A percentile compares a stretch with the other conserved stretches of the same genome.
Conservation (phyloP, 2,113 vertebrate genomes). For the crab-eating macaque (Macaca fascicularis) region DNA sequence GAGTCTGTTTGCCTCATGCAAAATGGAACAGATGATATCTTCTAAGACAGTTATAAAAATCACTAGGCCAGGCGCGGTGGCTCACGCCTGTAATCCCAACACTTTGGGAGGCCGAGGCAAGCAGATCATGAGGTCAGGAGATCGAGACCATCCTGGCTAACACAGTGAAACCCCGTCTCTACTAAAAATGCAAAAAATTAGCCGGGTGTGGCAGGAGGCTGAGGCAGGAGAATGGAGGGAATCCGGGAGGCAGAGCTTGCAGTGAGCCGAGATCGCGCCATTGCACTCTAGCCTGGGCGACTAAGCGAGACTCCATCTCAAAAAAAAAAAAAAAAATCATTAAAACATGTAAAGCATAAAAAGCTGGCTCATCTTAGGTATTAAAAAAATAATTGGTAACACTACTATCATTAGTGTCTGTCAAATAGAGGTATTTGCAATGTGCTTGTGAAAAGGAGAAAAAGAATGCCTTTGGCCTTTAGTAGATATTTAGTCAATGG, state of each 20-base stretch:
- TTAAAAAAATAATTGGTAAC: conserved; percentile 31
- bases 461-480: not conserved
- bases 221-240: no score
- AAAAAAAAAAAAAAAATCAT: not conserved
- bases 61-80: not conserved
- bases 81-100: no score
- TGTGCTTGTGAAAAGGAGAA: not conserved
- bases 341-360: conserved; percentile 16
- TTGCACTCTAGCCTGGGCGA: no score
- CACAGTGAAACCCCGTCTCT: no score
- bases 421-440: conserved; percentile 41
- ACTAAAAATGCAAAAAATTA: no score
- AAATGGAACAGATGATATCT: conserved; percentile 8
- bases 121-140: no score
- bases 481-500: conserved; percentile 17
- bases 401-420: not conserved
- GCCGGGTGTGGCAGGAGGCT: no score
- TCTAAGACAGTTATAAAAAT: not conserved
- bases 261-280: no score
- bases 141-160: no score
- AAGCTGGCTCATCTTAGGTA: not conserved
- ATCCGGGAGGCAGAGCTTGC: no score
- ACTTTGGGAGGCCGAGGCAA: no score
- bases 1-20: not conserved
- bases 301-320: no score